These are phyloP conservation scores for Gymnoscelis rufifasciata DNA, from an alignment of 2,888 invertebrate genomes.

Conservation along the genomic window DNA sequence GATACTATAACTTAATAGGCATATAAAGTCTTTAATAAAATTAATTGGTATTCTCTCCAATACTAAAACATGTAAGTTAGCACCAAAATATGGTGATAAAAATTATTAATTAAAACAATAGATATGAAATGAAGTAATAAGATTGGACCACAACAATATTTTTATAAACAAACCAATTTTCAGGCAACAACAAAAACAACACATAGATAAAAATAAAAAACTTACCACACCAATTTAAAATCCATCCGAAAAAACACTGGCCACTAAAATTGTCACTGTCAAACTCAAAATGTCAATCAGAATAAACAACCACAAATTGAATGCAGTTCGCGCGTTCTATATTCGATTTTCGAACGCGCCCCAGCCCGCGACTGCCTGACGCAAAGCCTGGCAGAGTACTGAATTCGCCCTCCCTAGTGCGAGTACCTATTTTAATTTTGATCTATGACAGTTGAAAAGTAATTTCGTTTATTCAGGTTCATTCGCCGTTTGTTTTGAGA, in stretches of 20 bases:
- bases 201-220: slow-evolving; percentile 18
- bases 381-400: slow-evolving; percentile 55
- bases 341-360: slow-evolving; percentile 34
- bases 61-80: too few species aligned
- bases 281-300: slow-evolving; percentile 1
- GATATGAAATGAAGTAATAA: too few species aligned
- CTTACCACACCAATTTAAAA: slow-evolving; percentile 40
- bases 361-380: slow-evolving; percentile 42
- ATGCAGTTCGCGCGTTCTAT: slow-evolving; percentile 30
- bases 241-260: slow-evolving; percentile 31
- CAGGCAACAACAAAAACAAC: slow-evolving; percentile 6
- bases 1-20: too few species aligned
- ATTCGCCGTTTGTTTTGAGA: slow-evolving; percentile 8
- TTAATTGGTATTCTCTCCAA: too few species aligned
- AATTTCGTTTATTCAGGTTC: slow-evolving; percentile 13
- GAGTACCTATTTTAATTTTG: slow-evolving; percentile 23
- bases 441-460: slow-evolving; percentile 27
- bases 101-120: too few species aligned
- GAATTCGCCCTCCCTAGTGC: slow-evolving; percentile 55
- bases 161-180: too few species aligned
- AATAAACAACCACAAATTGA: slow-evolving; percentile 2
- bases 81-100: too few species aligned
- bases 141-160: too few species aligned
- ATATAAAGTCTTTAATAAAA: too few species aligned
- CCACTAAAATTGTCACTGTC: slow-evolving; percentile 5